These are phyloP conservation scores for Gymnoscopelus microlampas DNA, from an alignment of 2,797 vertebrate species.

Conservation along the genomic window DNA sequence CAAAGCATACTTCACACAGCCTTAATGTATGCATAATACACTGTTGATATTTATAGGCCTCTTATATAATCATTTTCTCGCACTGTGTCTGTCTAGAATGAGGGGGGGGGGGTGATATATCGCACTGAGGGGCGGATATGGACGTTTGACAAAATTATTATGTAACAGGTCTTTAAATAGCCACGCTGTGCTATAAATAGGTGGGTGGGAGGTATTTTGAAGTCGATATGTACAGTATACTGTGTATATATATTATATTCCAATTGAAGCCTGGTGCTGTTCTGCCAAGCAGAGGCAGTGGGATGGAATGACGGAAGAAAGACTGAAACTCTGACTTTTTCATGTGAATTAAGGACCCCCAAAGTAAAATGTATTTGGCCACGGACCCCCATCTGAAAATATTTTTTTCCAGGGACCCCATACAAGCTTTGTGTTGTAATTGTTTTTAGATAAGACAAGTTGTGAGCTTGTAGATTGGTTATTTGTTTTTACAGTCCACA, in stretches of 20 bases:
- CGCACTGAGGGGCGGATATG: constrained; percentile 30
- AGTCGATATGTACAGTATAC: constrained; percentile 24
- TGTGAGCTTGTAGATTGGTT: too few relatives aligned
- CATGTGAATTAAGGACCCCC: too few relatives aligned
- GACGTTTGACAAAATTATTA: constrained; percentile 61
- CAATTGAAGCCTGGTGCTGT: too few relatives aligned
- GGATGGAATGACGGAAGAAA: too few relatives aligned
- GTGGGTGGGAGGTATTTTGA: constrained; percentile 33
- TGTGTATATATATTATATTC: background rate
- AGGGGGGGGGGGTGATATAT: constrained; percentile 37
- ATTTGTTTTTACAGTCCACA: too few relatives aligned
- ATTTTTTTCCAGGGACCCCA: too few relatives aligned
- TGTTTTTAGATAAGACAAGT: too few relatives aligned
- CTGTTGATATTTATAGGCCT: constrained; percentile 57
- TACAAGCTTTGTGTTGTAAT: too few relatives aligned
- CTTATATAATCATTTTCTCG: constrained; percentile 58
- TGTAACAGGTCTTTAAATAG: constrained; percentile 65
- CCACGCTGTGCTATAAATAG: constrained; percentile 61
- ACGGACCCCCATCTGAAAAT: too few relatives aligned
- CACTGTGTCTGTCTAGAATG: constrained; percentile 41
- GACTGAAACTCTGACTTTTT: too few relatives aligned
- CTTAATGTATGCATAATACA: constrained; percentile 41
- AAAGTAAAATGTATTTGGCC: too few relatives aligned
- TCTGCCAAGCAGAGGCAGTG: too few relatives aligned
- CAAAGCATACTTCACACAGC: constrained; percentile 38